These are phyloP conservation scores for Chroicocephalus ridibundus DNA, from an alignment of 2,113 vertebrate genomes.

Conservation along the genomic window DNA sequence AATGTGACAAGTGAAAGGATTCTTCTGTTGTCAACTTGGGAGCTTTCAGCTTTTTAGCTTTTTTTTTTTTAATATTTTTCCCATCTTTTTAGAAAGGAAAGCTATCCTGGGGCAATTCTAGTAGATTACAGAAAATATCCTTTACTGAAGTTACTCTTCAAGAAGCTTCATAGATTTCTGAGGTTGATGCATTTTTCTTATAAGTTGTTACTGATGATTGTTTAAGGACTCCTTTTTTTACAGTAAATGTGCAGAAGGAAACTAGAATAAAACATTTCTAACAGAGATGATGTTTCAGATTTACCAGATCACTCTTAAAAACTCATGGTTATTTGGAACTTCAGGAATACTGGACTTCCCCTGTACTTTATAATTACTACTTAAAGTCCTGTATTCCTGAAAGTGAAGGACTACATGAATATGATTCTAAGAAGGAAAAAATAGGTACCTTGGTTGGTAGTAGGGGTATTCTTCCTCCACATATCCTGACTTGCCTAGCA, in stretches of 20 bases:
- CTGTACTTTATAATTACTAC: not conserved
- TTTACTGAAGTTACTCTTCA: not conserved
- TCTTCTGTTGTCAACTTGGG: not conserved
- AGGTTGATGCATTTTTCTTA: not conserved
- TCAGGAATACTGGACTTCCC: not conserved
- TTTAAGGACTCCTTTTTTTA: not conserved
- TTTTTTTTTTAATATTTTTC: not conserved
- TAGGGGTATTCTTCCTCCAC: not conserved
- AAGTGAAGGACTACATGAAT: not conserved
- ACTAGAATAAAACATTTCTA: not conserved
- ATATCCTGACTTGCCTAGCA: not conserved
- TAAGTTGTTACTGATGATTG: not conserved
- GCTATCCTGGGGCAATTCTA: not conserved
- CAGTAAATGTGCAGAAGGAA: not conserved
- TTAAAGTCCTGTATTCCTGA: not conserved
- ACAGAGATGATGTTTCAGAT: not conserved
- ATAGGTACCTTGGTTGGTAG: not conserved
- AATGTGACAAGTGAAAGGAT: not conserved
- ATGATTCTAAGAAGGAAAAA: not conserved
- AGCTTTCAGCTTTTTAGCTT: not conserved
- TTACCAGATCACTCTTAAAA: not conserved
- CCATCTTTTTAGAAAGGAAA: not conserved
- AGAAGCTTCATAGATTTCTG: not conserved
- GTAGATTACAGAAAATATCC: not conserved
- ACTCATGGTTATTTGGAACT: not conserved